A percentile compares a stretch with the other conserved stretches of the same genome.
Evolutionary conservation across 2,888 invertebrate genomes (phyloP).

Genomic region (Tortrix viridana): DNA sequence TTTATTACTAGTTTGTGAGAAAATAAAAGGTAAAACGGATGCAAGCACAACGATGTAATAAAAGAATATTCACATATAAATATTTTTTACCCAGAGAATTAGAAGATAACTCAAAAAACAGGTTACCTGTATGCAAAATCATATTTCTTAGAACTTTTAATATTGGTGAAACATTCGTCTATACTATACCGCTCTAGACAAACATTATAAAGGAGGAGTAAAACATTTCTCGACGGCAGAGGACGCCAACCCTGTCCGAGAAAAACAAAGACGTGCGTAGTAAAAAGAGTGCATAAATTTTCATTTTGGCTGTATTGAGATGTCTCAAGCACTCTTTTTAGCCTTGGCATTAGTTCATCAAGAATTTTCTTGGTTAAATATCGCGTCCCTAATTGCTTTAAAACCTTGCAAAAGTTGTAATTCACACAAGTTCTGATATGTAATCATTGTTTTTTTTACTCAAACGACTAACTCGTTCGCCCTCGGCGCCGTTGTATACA

Average conservation of each 20-base stretch:
- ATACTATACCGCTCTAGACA: not conserved
- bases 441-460: too few species aligned
- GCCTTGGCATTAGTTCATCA: too few species aligned
- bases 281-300: too few species aligned
- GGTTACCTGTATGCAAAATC: not conserved
- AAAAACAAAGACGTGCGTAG: too few species aligned
- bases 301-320: too few species aligned
- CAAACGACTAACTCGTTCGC: too few species aligned
- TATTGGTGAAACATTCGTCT: not conserved
- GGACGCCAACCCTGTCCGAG: not conserved
- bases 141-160: not conserved
- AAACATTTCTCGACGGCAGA: not conserved
- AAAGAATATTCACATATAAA: not conserved
- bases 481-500: too few species aligned
- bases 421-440: too few species aligned
- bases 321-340: too few species aligned
- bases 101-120: not conserved
- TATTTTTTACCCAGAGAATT: not conserved
- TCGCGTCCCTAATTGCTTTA: too few species aligned
- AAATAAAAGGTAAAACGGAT: not conserved
- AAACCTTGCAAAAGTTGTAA: too few species aligned
- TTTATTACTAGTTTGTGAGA: not conserved
- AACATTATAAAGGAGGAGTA: not conserved
- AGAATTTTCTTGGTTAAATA: too few species aligned
- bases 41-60: not conserved